These are phyloP conservation scores for Leptodactylus fuscus DNA, from an alignment of 2,113 vertebrate genomes.

Conservation along the genomic window DNA sequence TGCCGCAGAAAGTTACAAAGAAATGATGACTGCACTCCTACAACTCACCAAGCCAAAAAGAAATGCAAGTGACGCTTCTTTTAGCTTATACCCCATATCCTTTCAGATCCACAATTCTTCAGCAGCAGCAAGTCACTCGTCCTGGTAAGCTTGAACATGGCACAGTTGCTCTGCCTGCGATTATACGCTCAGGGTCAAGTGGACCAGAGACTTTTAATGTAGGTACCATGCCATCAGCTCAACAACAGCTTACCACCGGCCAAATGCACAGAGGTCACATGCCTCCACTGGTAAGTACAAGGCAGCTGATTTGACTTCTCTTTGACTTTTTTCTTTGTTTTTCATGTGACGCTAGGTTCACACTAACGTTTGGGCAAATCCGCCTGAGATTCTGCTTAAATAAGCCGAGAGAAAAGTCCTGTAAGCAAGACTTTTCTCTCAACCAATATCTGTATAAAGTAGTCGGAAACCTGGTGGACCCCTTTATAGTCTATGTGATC, in stretches of 20 bases:
- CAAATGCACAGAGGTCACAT: constrained; percentile 98
- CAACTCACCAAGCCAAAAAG: too few species aligned
- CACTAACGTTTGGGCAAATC: too few species aligned
- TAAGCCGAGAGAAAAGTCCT: too few species aligned
- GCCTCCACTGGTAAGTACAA: constrained; percentile 90
- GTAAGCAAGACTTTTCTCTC: too few species aligned
- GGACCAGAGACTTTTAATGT: constrained; percentile 93
- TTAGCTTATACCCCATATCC: not conserved
- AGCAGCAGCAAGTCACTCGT: constrained; percentile 97
- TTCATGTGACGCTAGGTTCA: too few species aligned
- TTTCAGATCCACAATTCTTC: constrained; percentile 90
- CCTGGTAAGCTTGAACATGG: constrained; percentile 92
- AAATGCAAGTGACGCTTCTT: not conserved
- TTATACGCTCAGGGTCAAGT: constrained; percentile 93
- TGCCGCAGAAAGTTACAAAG: too few species aligned
- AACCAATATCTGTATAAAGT: too few species aligned
- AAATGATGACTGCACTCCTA: too few species aligned
- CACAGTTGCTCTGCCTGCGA: constrained; percentile 90
- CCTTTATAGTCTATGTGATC: too few species aligned
- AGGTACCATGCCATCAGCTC: constrained; percentile 93
- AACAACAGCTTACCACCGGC: constrained; percentile 94
- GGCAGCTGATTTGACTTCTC: not conserved
- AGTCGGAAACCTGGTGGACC: too few species aligned
- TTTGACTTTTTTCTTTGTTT: too few species aligned
- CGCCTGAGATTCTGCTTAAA: too few species aligned